Evolutionary conservation across 2,797 vertebrate genomes (phyloP), one percentile per base, ranked within the genome.

Genomic region (Darevskia nairensis): DNA sequence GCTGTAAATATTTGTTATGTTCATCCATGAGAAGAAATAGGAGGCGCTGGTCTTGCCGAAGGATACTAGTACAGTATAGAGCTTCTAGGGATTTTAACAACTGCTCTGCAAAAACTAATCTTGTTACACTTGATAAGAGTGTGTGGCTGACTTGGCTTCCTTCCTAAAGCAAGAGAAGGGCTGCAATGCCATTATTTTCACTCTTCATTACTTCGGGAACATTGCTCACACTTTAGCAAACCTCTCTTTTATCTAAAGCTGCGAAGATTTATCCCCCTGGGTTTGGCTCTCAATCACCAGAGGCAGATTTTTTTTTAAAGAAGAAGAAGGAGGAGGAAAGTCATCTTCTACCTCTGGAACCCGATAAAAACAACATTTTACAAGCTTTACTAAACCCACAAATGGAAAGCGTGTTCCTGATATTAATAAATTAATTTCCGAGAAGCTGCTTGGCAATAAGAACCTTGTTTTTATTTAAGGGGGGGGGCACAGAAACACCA

Each of bases 171-270:
- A 84, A 77, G 69, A 82, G 21, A 83, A 80, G 1, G 75, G 11
- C 44, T 82, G 39, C 1, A 4, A 29, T 61, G 78, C 3, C 27
- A 32, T 69, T 87, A 41, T 74, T 91, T 90, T 66, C 25, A 0
- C 3, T 86, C 41, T 91, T 86, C 41, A 15, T 88, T 81, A 72
- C 68, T 84, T 29, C 55, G 10, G 25, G 86, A 92, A 86, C 41
- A 93, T 29, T 88, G 84, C 82, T 86, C 89, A 50, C 11, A 69
- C 64, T 86, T 91, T 41, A 77, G 1, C 29, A 88, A 91, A 35
- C 39, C 80, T 87, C 15, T 87, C 0, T 75, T 92, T 90, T 89
- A 44, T 68, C 69, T 69, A 72, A 90, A 50, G 35, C 82, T 77
- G 66, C 84, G 75, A 74, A 72, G 50, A 83, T 86, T 32, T 23